Evolutionary conservation across 2,113 vertebrate species (phyloP), one percentile per base, ranked within the genome.

Genomic region (Cyprinus carpio): DNA sequence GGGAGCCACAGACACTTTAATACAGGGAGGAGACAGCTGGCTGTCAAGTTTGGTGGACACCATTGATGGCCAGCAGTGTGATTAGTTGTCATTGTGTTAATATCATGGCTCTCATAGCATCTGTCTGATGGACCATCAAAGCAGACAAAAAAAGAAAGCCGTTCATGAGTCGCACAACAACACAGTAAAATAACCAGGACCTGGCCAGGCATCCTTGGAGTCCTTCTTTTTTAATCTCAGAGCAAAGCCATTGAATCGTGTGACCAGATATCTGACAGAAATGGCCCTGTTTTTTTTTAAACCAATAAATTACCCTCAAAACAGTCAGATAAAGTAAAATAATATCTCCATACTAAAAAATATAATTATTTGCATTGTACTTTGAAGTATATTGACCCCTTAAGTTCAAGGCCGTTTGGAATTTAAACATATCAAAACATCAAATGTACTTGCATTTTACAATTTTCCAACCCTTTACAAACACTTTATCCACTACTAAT

Each of bases 361-460:
- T 18, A 18, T 9, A 60, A 60, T 34, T 34, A 18, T 10, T 67
- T 31, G 29, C 7, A 20, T 69, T 69, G 15, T 8, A 34, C 3
- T 34, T 34, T 34, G 6, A n/a, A 37, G 11, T 10, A 23, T 40
- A 23, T 40, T 37, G 3, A 37, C 18, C 4, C 18, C 56, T 54
- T 56, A 58, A 60, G 56, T 60, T 60, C 23, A 23, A n/a, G 56
- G 56, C 20, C 9, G 5, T 54, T n/a, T 54, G 16, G 54, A 56
- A 56, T 56, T 3, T 58, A 58, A 58, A n/a, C 20, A 58, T 23
- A 58, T 10, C 8, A 3, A n/a, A 3, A 0, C 11, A 65, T 65
- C 25, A 15, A 74, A 46, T 74, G 37, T 25, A 25, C 9, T 96
- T 96, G 96, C 95, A 91, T 85, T 93, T 95, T 95, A 93, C 92